phyloP scores from a whole-genome alignment of 2,113 vertebrate genomes.

The Plecturocebus donacophilus region DNA sequence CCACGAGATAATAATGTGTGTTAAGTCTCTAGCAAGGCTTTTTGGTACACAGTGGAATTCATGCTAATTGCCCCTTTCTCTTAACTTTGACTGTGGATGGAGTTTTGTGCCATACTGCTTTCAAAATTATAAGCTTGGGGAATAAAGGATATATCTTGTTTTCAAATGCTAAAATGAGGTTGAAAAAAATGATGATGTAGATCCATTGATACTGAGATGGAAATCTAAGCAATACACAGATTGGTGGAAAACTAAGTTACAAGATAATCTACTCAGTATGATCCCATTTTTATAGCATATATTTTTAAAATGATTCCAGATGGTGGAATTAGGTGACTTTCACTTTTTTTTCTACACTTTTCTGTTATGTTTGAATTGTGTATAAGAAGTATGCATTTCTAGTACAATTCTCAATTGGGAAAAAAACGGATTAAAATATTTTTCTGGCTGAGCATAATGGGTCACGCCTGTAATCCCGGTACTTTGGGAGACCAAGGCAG shows the following conservation, averaged over 20 bases:
- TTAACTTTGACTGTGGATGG: conserved; percentile 40
- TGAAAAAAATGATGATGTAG: conserved; percentile 35
- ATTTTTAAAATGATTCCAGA: conserved; percentile 19
- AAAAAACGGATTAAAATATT: not conserved
- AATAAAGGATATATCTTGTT: conserved; percentile 27
- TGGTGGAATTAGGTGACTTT: conserved; percentile 2
- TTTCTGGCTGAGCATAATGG: not conserved
- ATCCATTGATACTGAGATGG: not conserved
- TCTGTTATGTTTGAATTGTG: conserved; percentile 28
- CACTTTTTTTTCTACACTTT: conserved; percentile 17
- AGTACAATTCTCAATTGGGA: not conserved
- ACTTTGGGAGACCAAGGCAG: too few relatives aligned
- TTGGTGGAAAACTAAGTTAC: not conserved
- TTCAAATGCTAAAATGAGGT: conserved; percentile 35
- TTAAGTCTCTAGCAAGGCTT: not conserved
- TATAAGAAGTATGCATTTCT: conserved; percentile 25
- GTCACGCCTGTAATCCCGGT: too few relatives aligned
- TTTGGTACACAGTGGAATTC: conserved; percentile 30
- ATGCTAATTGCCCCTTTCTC: not conserved
- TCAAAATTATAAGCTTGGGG: conserved; percentile 45
- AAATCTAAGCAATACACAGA: conserved; percentile 16
- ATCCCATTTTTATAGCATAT: not conserved
- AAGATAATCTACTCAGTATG: conserved; percentile 1
- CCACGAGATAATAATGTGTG: not conserved
- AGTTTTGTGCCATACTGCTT: not conserved